Percentiles rank a stretch among this genome's conserved stretches.
phyloP scores from a whole-genome alignment of 2,113 vertebrate genomes.

The Nipponia nippon region DNA sequence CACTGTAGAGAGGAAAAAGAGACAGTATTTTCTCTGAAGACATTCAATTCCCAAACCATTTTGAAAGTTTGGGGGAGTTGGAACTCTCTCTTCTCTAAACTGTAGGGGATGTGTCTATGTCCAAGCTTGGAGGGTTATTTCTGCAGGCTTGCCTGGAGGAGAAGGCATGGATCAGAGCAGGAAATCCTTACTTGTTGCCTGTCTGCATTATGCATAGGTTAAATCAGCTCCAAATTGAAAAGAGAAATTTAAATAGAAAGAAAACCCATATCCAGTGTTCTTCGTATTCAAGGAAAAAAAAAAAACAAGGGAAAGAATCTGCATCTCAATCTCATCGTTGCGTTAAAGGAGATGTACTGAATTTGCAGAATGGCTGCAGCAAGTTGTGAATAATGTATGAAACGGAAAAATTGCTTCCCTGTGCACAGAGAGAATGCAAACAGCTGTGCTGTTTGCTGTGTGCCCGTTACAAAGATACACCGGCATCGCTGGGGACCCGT shows the following conservation, averaged over 20 bases:
- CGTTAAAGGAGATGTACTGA: conserved; percentile 36
- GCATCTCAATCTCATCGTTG: conserved; percentile 70
- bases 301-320: conserved; percentile 39
- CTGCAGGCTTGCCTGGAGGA: not conserved
- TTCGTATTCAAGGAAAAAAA: conserved; percentile 18
- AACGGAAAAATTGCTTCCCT: conserved; percentile 24
- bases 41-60: not conserved
- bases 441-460: conserved; percentile 14
- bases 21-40: not conserved
- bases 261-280: conserved; percentile 60
- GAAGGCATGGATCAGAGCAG: not conserved
- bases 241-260: conserved; percentile 39
- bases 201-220: not conserved
- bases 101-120: not conserved
- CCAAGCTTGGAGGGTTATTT: not conserved
- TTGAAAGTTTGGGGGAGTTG: not conserved
- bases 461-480: not conserved
- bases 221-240: conserved; percentile 13
- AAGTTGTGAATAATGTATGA: conserved; percentile 70
- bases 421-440: conserved; percentile 16
- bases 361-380: conserved; percentile 47
- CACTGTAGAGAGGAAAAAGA: not conserved
- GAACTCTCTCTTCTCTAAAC: not conserved
- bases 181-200: not conserved
- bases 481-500: not conserved